phyloP scores from a whole-genome alignment of 2,797 vertebrate genomes.

The Setipinna tenuifilis region DNA sequence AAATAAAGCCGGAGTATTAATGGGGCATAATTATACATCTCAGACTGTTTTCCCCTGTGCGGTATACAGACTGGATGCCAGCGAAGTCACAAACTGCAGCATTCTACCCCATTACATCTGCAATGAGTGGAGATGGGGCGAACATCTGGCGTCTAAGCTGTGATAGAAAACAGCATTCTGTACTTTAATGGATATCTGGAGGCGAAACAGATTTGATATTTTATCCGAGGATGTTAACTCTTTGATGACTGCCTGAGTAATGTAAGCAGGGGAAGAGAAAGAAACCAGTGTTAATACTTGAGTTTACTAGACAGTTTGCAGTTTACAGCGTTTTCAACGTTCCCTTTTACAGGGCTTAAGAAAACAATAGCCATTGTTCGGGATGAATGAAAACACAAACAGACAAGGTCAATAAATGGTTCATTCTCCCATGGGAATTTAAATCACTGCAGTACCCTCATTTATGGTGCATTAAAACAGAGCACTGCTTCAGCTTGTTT shows the following conservation, averaged over 20 bases:
- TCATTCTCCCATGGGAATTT: not conserved
- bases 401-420: constrained; percentile 21
- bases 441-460: not conserved
- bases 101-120: constrained; percentile 99
- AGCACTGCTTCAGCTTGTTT: constrained; percentile 3
- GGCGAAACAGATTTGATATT: constrained; percentile 87
- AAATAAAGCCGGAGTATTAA: constrained; percentile 93
- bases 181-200: constrained; percentile 97
- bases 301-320: constrained; percentile 12
- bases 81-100: constrained; percentile 95
- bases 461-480: constrained; percentile 4
- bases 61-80: constrained; percentile 93
- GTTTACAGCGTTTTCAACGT: not conserved
- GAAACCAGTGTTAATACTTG: not conserved
- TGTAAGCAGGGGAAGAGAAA: constrained; percentile 1
- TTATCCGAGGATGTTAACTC: constrained; percentile 89
- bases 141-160: constrained; percentile 97
- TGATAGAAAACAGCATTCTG: constrained; percentile 92
- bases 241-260: constrained; percentile 67
- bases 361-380: constrained; percentile 22
- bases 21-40: constrained; percentile 96
- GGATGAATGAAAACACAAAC: constrained; percentile 10
- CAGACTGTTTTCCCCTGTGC: constrained; percentile 88
- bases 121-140: constrained; percentile 96
- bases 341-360: constrained; percentile 24